Conservation (phyloP, 2,113 vertebrate genomes). For the Silurus glanis region DNA sequence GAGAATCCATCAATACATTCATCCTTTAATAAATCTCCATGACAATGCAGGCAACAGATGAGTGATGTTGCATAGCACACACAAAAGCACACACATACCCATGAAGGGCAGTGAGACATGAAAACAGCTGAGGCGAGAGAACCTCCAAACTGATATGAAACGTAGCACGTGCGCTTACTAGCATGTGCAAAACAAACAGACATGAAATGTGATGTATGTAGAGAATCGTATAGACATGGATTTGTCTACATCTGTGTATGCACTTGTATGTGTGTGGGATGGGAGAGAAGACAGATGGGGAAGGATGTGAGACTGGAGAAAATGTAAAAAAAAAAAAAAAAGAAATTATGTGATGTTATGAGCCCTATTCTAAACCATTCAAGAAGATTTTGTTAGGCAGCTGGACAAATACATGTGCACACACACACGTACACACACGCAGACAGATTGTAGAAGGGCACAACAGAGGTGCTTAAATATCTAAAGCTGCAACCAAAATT, state of each 20-base stretch:
- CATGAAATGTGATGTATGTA: conserved; percentile 24
- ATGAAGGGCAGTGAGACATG: conserved; percentile 62
- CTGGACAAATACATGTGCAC: background rate
- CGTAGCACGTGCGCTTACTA: conserved; percentile 43
- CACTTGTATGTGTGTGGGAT: background rate
- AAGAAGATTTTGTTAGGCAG: background rate
- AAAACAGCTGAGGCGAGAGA: conserved; percentile 70
- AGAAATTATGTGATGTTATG: background rate
- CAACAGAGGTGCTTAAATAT: background rate
- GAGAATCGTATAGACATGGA: background rate
- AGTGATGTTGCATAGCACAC: conserved; percentile 42
- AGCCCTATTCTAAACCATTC: background rate
- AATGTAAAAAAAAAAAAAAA: background rate
- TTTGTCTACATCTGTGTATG: background rate
- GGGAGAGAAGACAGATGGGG: background rate
- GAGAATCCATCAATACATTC: conserved; percentile 11
- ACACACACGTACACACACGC: background rate
- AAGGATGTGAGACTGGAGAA: background rate
- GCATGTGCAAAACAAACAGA: conserved; percentile 29
- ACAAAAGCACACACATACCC: conserved; percentile 57
- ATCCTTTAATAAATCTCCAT: conserved; percentile 27
- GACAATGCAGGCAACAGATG: conserved; percentile 14
- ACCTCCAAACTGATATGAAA: conserved; percentile 61
- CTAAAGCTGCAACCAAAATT: background rate
- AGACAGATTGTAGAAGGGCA: background rate